Evolutionary conservation across 2,797 vertebrate species (phyloP).

Genomic region (Glyptemys insculpta): DNA sequence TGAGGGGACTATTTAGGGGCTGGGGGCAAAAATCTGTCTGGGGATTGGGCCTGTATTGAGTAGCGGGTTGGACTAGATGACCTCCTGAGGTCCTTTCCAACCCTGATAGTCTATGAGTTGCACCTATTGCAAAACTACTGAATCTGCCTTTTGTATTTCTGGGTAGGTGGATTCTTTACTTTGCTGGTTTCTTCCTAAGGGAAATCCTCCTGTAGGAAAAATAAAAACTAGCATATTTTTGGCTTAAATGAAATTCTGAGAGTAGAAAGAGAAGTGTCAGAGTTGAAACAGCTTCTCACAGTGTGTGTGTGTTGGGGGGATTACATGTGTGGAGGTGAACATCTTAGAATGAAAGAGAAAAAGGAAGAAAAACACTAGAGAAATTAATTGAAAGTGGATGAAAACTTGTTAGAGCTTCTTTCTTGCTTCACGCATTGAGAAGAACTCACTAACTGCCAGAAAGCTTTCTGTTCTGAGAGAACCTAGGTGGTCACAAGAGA

Average conservation of each 20-base stretch:
- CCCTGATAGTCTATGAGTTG: too few relatives aligned
- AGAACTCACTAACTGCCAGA: constrained; percentile 62
- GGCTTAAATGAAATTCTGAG: background rate
- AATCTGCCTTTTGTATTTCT: background rate
- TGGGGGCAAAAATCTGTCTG: too few relatives aligned
- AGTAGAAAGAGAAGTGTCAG: background rate
- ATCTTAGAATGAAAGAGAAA: background rate
- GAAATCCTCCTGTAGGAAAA: background rate
- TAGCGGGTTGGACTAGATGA: too few relatives aligned
- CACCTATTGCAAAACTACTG: background rate
- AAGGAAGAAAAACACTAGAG: constrained; percentile 22
- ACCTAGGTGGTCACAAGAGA: constrained; percentile 39
- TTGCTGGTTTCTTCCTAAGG: background rate
- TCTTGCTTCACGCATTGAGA: constrained; percentile 33
- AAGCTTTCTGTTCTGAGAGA: constrained; percentile 38
- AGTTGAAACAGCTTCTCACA: constrained; percentile 38
- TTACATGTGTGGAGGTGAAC: background rate
- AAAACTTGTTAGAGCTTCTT: constrained; percentile 39
- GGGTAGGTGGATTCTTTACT: background rate
- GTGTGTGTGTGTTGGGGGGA: background rate
- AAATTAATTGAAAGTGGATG: constrained; percentile 59
- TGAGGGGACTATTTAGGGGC: too few relatives aligned
- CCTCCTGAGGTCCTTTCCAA: too few relatives aligned
- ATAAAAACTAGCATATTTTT: background rate
- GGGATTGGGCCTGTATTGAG: too few relatives aligned